Base-by-base conservation (phyloP, 2,888 invertebrate species). In the Caenorhabditis panamensis region DNA sequence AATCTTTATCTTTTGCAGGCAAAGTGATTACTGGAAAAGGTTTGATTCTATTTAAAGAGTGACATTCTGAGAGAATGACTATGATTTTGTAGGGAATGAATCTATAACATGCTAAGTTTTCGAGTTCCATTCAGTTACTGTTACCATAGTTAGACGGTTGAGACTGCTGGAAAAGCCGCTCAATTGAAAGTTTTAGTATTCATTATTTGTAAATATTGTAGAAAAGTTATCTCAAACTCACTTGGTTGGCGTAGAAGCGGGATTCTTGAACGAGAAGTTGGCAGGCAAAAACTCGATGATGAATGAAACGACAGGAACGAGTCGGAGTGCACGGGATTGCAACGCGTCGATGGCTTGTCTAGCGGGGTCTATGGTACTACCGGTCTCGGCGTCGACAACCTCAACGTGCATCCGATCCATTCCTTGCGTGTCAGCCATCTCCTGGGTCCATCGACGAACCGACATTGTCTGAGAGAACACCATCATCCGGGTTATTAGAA, bases 261-360 rank as follows among this genome's bases (percentile, higher is more conserved):
- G 85, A 69, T 80, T 85, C 73, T 88, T 88, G 75, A 88, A 88
- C 3, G 87, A 85, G 56, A 85, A 84, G 49, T 87, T 87, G 13
- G 86, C 85, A 3, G 89, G 86, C 26, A 89, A 80, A 49, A 89
- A 85, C 53, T 89, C 88, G 28, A 89, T 85, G 56, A 88, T 86
- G 63, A 89, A 88, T 37, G 84, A 86, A 28, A 89, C 89, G n/a
- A 89, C 88, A 31, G 88, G 85, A 59, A 89, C 88, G 18, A 89
- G 79, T 16, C 89, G 86, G n/a, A 89, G 87, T 53, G 84, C 85
- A 49, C 89, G 84, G 18, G 88, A 88, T 77, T 88, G 88, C 13
- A 89, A 82, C 44, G 89, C 89, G 59, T 89, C 89, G 47, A 88
- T 84, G n/a, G 89, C 89, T 73, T 89, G 89, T 44, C 89, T 82